Conservation (phyloP, 2,888 invertebrate species). For the Neuroscelio doddi region DNA sequence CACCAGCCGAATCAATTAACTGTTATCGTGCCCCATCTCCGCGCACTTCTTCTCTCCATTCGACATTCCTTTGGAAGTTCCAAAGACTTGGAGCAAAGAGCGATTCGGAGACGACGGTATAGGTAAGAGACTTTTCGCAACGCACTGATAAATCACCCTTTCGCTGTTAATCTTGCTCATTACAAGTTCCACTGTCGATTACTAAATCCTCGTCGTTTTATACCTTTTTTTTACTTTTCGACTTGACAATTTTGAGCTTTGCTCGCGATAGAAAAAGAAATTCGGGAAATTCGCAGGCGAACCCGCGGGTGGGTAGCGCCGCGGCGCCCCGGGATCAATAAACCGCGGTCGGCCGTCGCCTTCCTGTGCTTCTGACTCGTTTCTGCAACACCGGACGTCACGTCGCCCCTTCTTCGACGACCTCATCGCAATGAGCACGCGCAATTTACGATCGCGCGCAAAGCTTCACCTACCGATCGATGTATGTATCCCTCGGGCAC, state of each 20-base stretch:
- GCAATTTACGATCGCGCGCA: slow-evolving; percentile 47
- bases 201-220: too few species aligned
- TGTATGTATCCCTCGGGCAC: slow-evolving; percentile 39
- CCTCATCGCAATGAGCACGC: slow-evolving; percentile 48
- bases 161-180: too few species aligned
- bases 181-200: too few species aligned
- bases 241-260: not conserved
- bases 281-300: slow-evolving; percentile 57
- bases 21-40: not conserved
- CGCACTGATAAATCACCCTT: too few species aligned
- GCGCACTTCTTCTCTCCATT: slow-evolving; percentile 9
- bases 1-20: not conserved
- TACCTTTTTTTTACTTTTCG: too few species aligned
- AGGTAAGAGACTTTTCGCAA: not conserved
- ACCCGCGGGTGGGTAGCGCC: slow-evolving; percentile 70
- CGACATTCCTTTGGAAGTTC: not conserved
- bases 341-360: slow-evolving; percentile 70
- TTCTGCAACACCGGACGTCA: slow-evolving; percentile 60
- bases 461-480: slow-evolving; percentile 43
- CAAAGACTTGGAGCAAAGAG: not conserved
- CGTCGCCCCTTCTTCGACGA: slow-evolving; percentile 54
- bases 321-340: slow-evolving; percentile 72
- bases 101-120: not conserved
- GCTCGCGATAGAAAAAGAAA: slow-evolving; percentile 13
- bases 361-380: slow-evolving; percentile 61